Conservation (phyloP, 2,113 vertebrate species). For the Cathartes aura region DNA sequence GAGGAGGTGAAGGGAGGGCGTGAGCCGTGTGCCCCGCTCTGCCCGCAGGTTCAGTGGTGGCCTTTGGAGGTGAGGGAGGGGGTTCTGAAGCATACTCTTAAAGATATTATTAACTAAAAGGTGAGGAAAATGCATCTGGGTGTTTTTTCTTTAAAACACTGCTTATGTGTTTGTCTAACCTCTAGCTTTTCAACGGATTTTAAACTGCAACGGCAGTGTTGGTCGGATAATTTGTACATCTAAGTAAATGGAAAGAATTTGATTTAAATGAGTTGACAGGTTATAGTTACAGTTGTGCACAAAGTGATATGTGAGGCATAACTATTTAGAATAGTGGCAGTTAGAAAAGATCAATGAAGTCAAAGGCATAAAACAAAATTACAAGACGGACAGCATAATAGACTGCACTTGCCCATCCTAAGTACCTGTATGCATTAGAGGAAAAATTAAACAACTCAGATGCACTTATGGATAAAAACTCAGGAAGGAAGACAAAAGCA, state of each 20-base stretch:
- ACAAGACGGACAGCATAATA: rapidly evolving
- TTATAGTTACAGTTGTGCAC: neutral
- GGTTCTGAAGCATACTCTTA: rapidly evolving
- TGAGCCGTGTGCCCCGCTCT: neutral
- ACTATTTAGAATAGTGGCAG: neutral
- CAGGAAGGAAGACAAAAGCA: neutral
- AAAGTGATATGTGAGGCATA: neutral
- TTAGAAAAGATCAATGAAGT: neutral
- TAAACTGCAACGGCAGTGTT: rapidly evolving
- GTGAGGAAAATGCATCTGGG: neutral
- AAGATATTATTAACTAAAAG: rapidly evolving
- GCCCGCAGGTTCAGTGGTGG: neutral
- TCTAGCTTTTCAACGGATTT: neutral
- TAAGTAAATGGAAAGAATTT: neutral
- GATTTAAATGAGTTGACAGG: neutral
- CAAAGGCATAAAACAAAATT: neutral
- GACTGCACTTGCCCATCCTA: neutral
- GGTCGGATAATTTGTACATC: neutral
- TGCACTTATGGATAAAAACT: neutral
- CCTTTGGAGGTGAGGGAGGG: rapidly evolving
- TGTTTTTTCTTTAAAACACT: neutral
- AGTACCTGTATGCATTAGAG: neutral
- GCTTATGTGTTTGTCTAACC: neutral
- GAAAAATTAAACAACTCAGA: neutral
- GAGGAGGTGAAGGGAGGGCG: too few species aligned